Conservation (phyloP, 2,113 vertebrate genomes). For the Recurvirostra avosetta region DNA sequence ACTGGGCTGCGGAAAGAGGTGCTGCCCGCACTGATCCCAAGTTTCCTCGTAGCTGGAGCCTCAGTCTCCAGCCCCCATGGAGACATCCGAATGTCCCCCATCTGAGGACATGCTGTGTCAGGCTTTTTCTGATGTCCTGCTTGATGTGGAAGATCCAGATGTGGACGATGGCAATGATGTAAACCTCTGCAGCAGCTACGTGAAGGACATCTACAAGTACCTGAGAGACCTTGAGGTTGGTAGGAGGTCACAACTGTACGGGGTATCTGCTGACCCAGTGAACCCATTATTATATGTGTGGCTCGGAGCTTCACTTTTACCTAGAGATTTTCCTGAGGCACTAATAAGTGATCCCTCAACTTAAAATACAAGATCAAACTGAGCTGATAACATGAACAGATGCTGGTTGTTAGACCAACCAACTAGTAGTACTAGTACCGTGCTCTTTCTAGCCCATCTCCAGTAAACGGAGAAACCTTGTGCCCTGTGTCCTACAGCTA, state of each 20-base stretch:
- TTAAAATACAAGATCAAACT: background rate
- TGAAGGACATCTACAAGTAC: slow-evolving; percentile 87
- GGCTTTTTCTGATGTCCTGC: slow-evolving; percentile 80
- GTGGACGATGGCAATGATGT: slow-evolving; percentile 76
- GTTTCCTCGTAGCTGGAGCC: slow-evolving; percentile 31
- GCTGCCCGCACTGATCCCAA: accelerated
- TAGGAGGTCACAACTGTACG: background rate
- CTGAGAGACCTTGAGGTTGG: slow-evolving; percentile 81
- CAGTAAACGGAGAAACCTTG: background rate
- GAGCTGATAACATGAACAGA: background rate
- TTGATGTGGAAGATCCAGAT: slow-evolving; percentile 78
- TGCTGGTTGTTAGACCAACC: background rate
- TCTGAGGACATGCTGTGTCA: slow-evolving; percentile 71
- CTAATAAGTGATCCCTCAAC: background rate
- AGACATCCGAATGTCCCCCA: slow-evolving; percentile 70
- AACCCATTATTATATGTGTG: accelerated
- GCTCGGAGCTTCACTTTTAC: background rate
- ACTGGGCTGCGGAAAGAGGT: background rate
- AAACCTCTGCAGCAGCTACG: slow-evolving; percentile 82
- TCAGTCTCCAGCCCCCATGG: slow-evolving; percentile 69
- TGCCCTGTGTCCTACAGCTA: background rate
- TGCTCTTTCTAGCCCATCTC: background rate
- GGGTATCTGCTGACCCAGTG: background rate
- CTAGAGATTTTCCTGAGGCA: background rate
- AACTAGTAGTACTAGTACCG: background rate